These are phyloP conservation scores for Paramormyrops kingsleyae DNA, from an alignment of 2,113 vertebrate genomes.

Conservation along the genomic window DNA sequence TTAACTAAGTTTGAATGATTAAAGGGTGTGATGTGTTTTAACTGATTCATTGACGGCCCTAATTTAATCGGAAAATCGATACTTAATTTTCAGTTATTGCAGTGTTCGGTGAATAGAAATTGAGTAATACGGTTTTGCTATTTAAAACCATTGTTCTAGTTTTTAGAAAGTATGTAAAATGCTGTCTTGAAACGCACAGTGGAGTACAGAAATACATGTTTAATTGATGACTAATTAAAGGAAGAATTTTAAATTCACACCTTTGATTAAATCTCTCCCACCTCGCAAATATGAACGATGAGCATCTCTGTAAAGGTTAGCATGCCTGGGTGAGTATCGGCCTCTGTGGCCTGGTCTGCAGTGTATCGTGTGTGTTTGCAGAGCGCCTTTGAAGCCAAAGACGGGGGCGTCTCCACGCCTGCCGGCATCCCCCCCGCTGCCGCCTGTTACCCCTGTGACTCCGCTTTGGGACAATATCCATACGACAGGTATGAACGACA, in stretches of 20 bases:
- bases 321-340: background rate
- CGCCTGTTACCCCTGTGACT: conserved; percentile 83
- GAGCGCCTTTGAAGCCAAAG: conserved; percentile 79
- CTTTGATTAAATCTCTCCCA: background rate
- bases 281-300: background rate
- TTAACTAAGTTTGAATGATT: background rate
- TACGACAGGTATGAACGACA: conserved; percentile 78
- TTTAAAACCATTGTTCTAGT: background rate
- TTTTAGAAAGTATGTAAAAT: background rate
- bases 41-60: background rate
- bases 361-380: conserved; percentile 42
- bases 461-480: conserved; percentile 79
- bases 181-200: background rate
- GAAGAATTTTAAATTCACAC: background rate
- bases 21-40: background rate
- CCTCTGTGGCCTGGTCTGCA: background rate
- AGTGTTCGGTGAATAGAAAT: background rate
- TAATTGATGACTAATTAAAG: background rate
- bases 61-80: background rate
- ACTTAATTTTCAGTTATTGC: background rate
- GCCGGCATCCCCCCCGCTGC: conserved; percentile 69
- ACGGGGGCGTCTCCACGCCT: conserved; percentile 66
- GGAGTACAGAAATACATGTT: background rate
- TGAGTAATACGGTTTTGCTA: background rate
- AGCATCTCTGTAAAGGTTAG: background rate